phyloP scores from a whole-genome alignment of 2,797 vertebrate species.

The Manis pentadactyla region DNA sequence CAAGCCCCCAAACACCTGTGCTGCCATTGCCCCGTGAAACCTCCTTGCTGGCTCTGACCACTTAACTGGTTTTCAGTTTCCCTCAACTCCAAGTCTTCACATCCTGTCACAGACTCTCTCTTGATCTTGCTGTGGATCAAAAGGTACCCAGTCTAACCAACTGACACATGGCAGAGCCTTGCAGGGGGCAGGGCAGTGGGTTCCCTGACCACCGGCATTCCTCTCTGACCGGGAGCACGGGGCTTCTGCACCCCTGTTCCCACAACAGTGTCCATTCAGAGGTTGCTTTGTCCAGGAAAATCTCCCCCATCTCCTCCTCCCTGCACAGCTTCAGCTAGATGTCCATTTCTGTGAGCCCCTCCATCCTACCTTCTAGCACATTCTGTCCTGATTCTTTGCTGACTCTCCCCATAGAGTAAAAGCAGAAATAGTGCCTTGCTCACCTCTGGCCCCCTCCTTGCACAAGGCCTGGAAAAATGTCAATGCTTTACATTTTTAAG shows the following conservation, averaged over 20 bases:
- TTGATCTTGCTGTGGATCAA: neutral
- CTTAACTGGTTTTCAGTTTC: neutral
- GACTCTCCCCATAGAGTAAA: neutral
- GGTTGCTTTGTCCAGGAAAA: neutral
- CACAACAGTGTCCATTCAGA: neutral
- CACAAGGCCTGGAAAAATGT: neutral
- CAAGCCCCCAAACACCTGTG: neutral
- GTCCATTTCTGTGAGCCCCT: neutral
- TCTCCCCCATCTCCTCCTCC: neutral
- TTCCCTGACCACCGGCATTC: neutral
- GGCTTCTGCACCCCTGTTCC: neutral
- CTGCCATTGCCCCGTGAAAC: accelerated
- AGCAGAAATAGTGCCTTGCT: neutral
- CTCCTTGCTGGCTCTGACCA: neutral
- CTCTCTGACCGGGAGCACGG: neutral
- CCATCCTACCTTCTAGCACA: neutral
- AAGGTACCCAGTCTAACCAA: neutral
- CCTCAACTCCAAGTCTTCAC: neutral
- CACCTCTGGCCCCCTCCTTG: neutral
- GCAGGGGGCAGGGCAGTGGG: neutral
- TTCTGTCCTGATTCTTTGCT: neutral
- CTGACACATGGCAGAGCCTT: neutral
- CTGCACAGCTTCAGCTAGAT: neutral
- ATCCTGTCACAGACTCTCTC: neutral
- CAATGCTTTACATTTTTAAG: neutral